Percentiles rank a stretch among this genome's conserved stretches.
These are phyloP conservation scores for Caenorhabditis brenneri DNA, from an alignment of 1,140 invertebrate genomes.

Conservation along the genomic window DNA sequence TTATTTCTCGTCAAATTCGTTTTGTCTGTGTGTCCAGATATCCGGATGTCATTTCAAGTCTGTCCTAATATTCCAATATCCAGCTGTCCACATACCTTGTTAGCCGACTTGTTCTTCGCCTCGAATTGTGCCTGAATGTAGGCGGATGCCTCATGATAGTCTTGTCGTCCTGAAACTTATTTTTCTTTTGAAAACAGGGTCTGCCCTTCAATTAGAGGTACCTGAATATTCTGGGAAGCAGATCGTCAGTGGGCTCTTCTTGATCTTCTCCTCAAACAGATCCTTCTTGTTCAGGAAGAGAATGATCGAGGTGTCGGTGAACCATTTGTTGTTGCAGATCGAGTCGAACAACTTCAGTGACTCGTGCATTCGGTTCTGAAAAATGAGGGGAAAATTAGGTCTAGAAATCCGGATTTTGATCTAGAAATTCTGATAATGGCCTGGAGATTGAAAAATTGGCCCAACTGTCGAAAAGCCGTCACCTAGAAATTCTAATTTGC, in stretches of 20 bases:
- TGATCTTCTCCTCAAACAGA: conserved; percentile 74
- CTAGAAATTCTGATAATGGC: no score
- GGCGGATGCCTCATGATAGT: conserved; percentile 83
- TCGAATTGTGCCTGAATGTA: conserved; percentile 90
- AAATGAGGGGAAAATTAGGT: no score
- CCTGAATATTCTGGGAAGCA: conserved; percentile 77
- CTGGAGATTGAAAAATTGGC: no score
- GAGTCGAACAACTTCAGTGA: conserved; percentile 75
- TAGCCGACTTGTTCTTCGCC: conserved; percentile 80
- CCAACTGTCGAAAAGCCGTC: no score
- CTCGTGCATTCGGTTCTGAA: conserved; percentile 70
- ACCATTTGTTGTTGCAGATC: conserved; percentile 75
- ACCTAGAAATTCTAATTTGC: no score
- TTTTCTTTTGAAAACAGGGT: conserved; percentile 79
- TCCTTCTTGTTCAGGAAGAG: conserved; percentile 74
- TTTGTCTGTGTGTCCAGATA: no score
- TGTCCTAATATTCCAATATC: no score
- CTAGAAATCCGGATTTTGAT: no score
- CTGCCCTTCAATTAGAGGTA: conserved; percentile 84
- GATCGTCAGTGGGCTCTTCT: conserved; percentile 73
- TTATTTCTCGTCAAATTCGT: no score
- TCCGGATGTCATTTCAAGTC: neutral
- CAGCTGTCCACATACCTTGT: conserved; percentile 42
- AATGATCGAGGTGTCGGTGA: conserved; percentile 74
- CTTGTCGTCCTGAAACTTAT: conserved; percentile 75